Base-by-base conservation (phyloP, 2,888 invertebrate species). In the Yponomeuta cagnagella region DNA sequence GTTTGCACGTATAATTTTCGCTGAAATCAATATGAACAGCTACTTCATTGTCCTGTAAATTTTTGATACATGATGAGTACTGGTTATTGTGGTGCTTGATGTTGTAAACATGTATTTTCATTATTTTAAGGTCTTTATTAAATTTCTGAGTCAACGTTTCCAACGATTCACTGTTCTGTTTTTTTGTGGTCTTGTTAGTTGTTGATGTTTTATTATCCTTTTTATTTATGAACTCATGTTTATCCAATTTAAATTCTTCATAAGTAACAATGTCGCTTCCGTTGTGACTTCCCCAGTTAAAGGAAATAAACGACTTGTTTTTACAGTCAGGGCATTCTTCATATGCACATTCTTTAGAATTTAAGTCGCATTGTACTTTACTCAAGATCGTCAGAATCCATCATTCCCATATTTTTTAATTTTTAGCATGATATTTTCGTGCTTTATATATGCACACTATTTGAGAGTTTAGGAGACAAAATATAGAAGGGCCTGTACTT, bases 11-110 rank as follows among this genome's bases (percentile, higher is more conserved):
- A 37, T 37, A 71, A 68, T 68, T 68, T 23, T 68, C 71, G 15
- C 58, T 68, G 10, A 71, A 71, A 58, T 71, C 67, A 63, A 68
- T 63, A 52, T 68, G 33, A 15, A 68, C n/a, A 68, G 68, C 58
- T 43, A n/a, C 68, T 71, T 71, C 68, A 23, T 63, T 43, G 12
- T 43, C 48, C 68, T 31, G 23, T 37, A 63, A 67, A 63, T 68
- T 58, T n/a, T 71, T 68, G 10, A 68, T 37, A 23, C 63, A 23
- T 23, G 23, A 31, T 67, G 48, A n/a, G n/a, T 66, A 68, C 63
- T 68, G 64, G 33, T 63, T 58, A 37, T 71, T 58, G 37, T 71
- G 71, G 30, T 71, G 71, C 43, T 68, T 68, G 31, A 71, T 71
- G 43, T 71, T 68, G 37, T 48, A 68, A 23, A 48, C 30, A 63